Percentiles rank a stretch among this genome's conserved stretches.
Conservation (phyloP, 2,888 invertebrate genomes). For the Caradrina clavipalpis region DNA sequence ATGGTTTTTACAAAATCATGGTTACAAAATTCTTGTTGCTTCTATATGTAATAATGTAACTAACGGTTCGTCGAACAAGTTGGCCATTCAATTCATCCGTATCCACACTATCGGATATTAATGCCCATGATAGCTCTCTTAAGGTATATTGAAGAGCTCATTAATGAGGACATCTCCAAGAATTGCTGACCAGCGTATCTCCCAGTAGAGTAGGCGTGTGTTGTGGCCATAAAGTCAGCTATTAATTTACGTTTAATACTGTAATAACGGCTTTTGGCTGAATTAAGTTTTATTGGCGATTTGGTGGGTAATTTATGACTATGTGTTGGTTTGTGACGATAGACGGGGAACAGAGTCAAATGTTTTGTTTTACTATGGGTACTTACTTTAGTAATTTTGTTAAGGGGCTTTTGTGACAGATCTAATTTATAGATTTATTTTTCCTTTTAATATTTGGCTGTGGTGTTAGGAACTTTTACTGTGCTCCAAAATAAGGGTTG, state of each 20-base stretch:
- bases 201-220: slow-evolving; percentile 68
- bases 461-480: no score
- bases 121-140: slow-evolving; percentile 74
- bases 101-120: slow-evolving; percentile 70
- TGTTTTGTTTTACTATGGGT: slow-evolving; percentile 21
- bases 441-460: no score
- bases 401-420: no score
- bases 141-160: slow-evolving; percentile 82
- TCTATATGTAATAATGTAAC: no score
- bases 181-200: slow-evolving; percentile 81
- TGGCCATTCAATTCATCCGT: slow-evolving; percentile 51
- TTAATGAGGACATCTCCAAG: slow-evolving; percentile 83
- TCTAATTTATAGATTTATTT: no score
- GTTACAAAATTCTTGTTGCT: no score
- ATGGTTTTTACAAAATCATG: no score
- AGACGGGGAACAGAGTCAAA: slow-evolving; percentile 5
- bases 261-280: slow-evolving; percentile 58
- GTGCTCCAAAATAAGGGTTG: no score
- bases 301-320: slow-evolving; percentile 53
- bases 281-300: slow-evolving; percentile 63
- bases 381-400: not conserved
- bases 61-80: slow-evolving; percentile 22
- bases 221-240: slow-evolving; percentile 74
- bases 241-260: slow-evolving; percentile 69
- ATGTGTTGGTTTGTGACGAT: slow-evolving; percentile 44